Conservation (phyloP, 2,113 vertebrate genomes). For the Motacilla alba region DNA sequence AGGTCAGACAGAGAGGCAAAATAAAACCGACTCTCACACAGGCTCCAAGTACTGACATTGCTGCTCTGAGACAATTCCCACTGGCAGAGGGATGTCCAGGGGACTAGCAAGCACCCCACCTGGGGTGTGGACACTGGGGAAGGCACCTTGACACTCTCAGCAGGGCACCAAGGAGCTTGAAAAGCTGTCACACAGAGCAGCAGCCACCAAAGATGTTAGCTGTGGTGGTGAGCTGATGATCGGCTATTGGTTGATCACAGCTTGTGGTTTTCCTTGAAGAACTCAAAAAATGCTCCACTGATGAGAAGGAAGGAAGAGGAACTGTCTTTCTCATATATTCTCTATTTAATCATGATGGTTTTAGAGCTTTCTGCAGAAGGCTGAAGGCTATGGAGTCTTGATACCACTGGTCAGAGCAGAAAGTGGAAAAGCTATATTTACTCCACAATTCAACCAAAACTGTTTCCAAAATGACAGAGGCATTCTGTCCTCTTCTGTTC, state of each 20-base stretch:
- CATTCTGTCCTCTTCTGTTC: neutral
- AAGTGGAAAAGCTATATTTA: neutral
- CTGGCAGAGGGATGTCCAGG: neutral
- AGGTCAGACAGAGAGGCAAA: neutral
- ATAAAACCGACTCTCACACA: neutral
- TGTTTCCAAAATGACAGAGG: neutral
- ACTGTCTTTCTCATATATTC: neutral
- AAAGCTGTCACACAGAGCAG: neutral
- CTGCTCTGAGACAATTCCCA: neutral
- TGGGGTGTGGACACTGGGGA: neutral
- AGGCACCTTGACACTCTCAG: neutral
- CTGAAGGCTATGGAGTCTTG: neutral
- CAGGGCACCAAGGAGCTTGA: neutral
- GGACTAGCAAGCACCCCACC: neutral
- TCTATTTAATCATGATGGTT: neutral
- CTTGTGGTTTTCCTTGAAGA: conserved; percentile 7
- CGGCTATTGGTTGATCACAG: neutral
- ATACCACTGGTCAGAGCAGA: neutral
- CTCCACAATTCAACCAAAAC: neutral
- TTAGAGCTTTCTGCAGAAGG: neutral
- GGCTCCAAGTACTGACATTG: neutral
- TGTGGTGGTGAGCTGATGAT: neutral
- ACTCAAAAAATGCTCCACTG: neutral
- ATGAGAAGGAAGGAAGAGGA: neutral
- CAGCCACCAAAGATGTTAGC: neutral